Percentiles rank a stretch among this genome's conserved stretches.
phyloP scores from a whole-genome alignment of 2,888 invertebrate genomes.

The Dicyrtomina minuta region DNA sequence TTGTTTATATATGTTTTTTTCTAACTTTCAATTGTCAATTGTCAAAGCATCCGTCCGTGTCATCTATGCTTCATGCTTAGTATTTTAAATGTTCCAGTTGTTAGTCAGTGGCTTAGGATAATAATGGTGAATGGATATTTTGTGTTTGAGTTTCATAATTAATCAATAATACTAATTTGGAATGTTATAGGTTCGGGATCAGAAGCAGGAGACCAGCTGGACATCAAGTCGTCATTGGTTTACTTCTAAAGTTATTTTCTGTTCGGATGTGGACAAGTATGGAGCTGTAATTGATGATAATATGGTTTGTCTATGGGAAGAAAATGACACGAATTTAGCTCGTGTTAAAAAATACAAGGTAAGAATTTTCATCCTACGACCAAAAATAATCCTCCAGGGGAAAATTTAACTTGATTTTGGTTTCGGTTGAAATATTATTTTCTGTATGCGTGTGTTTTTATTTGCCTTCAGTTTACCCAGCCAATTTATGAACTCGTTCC shows the following conservation, averaged over 20 bases:
- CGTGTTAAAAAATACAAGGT: constrained; percentile 45
- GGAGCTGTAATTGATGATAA: constrained; percentile 46
- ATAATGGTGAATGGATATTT: too few species aligned
- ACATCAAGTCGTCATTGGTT: constrained; percentile 49
- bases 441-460: constrained; percentile 5
- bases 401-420: too few species aligned
- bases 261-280: constrained; percentile 47
- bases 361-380: neutral
- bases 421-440: neutral
- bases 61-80: too few species aligned
- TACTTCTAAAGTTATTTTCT: constrained; percentile 49
- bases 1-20: too few species aligned
- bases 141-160: constrained; percentile 1
- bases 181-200: constrained; percentile 42
- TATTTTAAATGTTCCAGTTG: too few species aligned
- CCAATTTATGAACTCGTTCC: constrained; percentile 36
- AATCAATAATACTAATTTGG: neutral
- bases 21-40: too few species aligned
- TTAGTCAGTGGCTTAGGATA: neutral
- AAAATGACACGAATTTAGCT: constrained; percentile 40
- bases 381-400: too few species aligned
- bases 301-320: constrained; percentile 45
- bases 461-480: constrained; percentile 37
- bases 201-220: constrained; percentile 51
- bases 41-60: too few species aligned